Evolutionary conservation across 2,888 invertebrate genomes (phyloP).

Genomic region (Thyatira batis): DNA sequence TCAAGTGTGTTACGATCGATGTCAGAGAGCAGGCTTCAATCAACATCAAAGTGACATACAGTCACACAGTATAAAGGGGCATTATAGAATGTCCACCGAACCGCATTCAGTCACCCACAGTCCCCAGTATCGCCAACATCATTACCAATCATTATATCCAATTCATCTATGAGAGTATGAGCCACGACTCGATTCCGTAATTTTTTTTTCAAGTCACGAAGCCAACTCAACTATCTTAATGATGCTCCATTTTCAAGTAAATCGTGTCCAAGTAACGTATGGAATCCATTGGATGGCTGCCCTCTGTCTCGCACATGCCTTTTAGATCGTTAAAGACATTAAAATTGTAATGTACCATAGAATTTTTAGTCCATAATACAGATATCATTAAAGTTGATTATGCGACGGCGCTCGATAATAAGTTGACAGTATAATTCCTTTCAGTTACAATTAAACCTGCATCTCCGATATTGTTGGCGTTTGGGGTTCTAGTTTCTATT

Average conservation of each 20-base stretch:
- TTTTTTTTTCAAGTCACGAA: constrained; percentile 55
- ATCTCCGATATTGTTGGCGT: constrained; percentile 7
- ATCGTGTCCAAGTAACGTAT: constrained; percentile 45
- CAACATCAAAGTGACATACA: constrained; percentile 27
- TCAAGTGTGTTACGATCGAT: constrained; percentile 6
- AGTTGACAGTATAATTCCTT: constrained; percentile 37
- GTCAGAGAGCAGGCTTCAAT: constrained; percentile 29
- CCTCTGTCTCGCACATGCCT: constrained; percentile 33
- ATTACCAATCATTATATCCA: constrained; percentile 50
- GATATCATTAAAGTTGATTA: constrained; percentile 15
- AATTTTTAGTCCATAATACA: constrained; percentile 15
- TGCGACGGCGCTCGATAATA: constrained; percentile 15
- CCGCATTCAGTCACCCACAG: constrained; percentile 10
- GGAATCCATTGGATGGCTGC: constrained; percentile 13
- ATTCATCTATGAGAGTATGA: constrained; percentile 40
- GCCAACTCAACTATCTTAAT: constrained; percentile 50
- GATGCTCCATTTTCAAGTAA: constrained; percentile 62
- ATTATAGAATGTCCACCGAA: constrained; percentile 22
- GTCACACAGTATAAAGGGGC: constrained; percentile 21
- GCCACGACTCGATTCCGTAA: constrained; percentile 30
- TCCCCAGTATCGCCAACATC: constrained; percentile 23
- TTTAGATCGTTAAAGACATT: constrained; percentile 17
- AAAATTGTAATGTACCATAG: constrained; percentile 28
- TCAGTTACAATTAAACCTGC: constrained; percentile 20
- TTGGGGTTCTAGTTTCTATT: background rate